phyloP scores from a whole-genome alignment of 2,113 vertebrate species.

The Microtus ochrogaster region DNA sequence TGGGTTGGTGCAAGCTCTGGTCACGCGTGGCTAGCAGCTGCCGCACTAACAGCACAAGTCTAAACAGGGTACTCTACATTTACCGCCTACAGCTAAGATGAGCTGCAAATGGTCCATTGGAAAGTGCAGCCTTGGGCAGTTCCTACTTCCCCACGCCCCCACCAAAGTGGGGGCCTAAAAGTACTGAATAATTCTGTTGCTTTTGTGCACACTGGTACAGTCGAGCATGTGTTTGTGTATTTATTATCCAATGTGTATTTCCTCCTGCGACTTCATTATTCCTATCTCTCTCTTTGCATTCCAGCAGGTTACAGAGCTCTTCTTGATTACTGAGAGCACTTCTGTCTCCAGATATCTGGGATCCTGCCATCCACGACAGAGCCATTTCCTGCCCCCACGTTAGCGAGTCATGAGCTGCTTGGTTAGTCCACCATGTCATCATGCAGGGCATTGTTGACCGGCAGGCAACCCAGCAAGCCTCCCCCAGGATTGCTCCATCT shows the following conservation, averaged over 20 bases:
- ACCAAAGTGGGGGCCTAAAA: background rate
- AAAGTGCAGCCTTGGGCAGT: background rate
- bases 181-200: background rate
- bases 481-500: background rate
- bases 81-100: background rate
- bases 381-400: too few relatives aligned
- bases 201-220: background rate
- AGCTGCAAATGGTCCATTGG: background rate
- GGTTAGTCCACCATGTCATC: background rate
- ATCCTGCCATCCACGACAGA: background rate
- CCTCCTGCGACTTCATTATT: background rate
- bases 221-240: background rate
- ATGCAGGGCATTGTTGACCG: fast-evolving
- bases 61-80: background rate
- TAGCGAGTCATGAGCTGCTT: background rate
- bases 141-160: background rate
- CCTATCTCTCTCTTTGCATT: background rate
- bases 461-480: background rate
- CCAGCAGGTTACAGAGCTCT: background rate
- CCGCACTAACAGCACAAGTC: background rate
- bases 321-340: background rate
- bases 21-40: background rate
- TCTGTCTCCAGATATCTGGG: background rate
- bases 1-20: background rate
- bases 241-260: background rate